Evolutionary conservation across 2,113 vertebrate genomes (phyloP), one percentile per base, ranked within the genome.

Genomic region (Conger conger): DNA sequence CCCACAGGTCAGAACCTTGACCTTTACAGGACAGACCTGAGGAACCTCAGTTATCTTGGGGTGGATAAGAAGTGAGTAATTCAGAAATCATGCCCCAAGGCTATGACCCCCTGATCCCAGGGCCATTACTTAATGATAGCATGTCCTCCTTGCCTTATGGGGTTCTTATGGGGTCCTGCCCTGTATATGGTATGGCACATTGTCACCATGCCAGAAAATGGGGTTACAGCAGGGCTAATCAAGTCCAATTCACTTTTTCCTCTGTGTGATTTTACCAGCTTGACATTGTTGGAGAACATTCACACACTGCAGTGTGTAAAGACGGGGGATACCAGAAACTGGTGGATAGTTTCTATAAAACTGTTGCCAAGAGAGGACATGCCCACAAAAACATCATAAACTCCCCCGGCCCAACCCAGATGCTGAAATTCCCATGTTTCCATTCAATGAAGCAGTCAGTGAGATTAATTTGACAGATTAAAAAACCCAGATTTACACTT

Each of bases 191-290:
- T 91, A 81, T 87, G 87, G 88, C 91, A 90, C 85, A 73, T 50
- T 88, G 87, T 86, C 84, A 30, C 85, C 84, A 88, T 84, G 85
- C 84, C 84, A 92, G 90, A 92, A 92, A 91, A 92, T 92, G 91
- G 90, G 91, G 91, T 92, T 90, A 86, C 88, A 53, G 40, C 50
- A 1, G 89, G 93, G 92, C 93, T 92, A 93, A 93, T 92, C 83
- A 94, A 91, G 91, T 93, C 88, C 89, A 89, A 90, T 93, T 92
- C 87, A 81, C 91, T 86, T 87, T 82, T 87, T 76, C 87, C 82
- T 20, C 76, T 60, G 53, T 86, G 81, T 84, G 80, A 78, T 90
- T 86, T 93, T 84, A 88, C 87, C 82, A 86, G 83, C 76, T 86
- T 83, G 86, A 82, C 83, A 84, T 84, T 88, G 68, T 81, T n/a